phyloP scores from a whole-genome alignment of 2,797 vertebrate species.

The Oryzias dopingdopingensis region DNA sequence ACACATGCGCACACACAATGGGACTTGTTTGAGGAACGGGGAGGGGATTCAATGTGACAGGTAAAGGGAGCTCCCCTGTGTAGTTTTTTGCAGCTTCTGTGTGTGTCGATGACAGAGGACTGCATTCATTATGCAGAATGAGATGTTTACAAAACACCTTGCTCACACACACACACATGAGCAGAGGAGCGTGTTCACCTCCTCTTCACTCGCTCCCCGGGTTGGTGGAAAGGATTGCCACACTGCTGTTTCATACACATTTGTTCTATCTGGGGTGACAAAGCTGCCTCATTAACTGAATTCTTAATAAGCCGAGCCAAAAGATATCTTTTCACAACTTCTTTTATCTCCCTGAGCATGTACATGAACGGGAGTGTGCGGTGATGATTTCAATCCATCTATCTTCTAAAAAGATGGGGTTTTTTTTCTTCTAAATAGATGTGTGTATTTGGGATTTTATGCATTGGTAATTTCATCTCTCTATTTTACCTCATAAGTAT shows the following conservation, averaged over 20 bases:
- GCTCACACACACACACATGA: conserved; percentile 52
- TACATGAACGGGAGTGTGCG: conserved; percentile 24
- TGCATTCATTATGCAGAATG: conserved; percentile 81
- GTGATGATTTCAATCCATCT: conserved; percentile 38
- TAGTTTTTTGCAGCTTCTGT: conserved; percentile 34
- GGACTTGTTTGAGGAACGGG: conserved; percentile 40
- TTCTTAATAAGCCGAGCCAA: conserved; percentile 73
- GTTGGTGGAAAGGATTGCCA: conserved; percentile 42
- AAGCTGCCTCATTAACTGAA: conserved; percentile 80
- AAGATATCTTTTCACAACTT: conserved; percentile 65
- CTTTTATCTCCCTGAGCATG: conserved; percentile 61
- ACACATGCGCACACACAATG: conserved; percentile 20
- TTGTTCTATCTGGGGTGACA: conserved; percentile 77
- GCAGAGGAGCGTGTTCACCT: conserved; percentile 48
- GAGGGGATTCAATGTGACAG: conserved; percentile 64
- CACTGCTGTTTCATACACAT: conserved; percentile 66
- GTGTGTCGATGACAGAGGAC: conserved; percentile 66
- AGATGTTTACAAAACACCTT: conserved; percentile 83
- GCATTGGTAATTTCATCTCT: conserved; percentile 50
- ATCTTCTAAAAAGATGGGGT: not conserved
- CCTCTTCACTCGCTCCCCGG: conserved; percentile 40
- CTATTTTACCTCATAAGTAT: conserved; percentile 44
- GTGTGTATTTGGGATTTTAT: conserved; percentile 34
- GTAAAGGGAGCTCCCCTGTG: conserved; percentile 66
- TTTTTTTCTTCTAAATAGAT: conserved; percentile 5